Evolutionary conservation across 2,797 vertebrate species (phyloP).

Genomic region (Channallabes apus): DNA sequence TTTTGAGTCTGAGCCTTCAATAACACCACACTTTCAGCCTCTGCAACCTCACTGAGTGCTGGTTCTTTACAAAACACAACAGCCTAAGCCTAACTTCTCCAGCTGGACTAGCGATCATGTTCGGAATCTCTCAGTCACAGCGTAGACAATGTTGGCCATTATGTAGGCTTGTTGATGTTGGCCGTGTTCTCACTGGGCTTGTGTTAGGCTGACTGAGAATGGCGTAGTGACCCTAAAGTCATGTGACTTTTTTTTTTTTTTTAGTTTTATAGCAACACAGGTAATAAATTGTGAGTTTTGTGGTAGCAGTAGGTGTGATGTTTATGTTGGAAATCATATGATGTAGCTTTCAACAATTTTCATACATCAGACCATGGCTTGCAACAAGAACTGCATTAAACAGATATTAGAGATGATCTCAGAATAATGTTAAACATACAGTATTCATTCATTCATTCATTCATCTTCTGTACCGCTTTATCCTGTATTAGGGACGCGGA

Average conservation of each 20-base stretch:
- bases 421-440: background rate
- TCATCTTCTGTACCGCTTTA: too few relatives aligned
- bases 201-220: conserved; percentile 12
- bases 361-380: background rate
- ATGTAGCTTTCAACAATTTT: background rate
- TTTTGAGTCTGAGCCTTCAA: conserved; percentile 36
- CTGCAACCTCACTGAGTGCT: conserved; percentile 3
- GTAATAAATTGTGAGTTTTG: conserved; percentile 15
- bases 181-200: conserved; percentile 5
- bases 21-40: conserved; percentile 17
- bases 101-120: conserved; percentile 49
- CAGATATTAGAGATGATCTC: background rate
- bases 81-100: conserved; percentile 32
- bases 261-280: background rate
- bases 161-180: conserved; percentile 46
- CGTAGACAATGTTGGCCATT: conserved; percentile 47
- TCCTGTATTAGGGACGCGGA: too few relatives aligned
- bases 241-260: background rate
- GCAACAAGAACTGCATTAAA: background rate
- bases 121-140: conserved; percentile 46
- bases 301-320: background rate
- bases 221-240: background rate
- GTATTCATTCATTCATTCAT: too few relatives aligned
- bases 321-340: conserved; percentile 8
- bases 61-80: conserved; percentile 30